Percentiles rank a stretch among this genome's conserved stretches.
Conservation (phyloP, 2,797 vertebrate genomes). For the Pseudochirops cupreus region DNA sequence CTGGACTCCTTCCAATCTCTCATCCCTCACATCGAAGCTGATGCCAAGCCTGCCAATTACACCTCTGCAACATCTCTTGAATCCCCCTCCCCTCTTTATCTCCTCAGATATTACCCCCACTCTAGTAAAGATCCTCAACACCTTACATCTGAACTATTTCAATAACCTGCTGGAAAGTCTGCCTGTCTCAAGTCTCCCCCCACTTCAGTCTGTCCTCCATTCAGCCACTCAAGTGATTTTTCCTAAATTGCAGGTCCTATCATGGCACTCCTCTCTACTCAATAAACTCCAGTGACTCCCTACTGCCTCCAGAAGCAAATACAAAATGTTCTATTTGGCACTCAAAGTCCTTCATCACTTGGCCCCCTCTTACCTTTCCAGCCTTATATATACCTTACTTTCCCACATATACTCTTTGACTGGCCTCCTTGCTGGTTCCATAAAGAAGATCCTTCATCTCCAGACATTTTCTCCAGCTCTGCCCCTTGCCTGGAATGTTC, state of each 20-base stretch:
- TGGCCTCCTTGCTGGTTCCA: background rate
- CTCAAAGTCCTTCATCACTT: background rate
- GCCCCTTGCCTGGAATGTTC: background rate
- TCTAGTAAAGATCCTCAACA: background rate
- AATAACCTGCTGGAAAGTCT: background rate
- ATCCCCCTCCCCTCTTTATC: background rate
- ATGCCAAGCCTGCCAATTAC: background rate
- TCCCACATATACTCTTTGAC: no score
- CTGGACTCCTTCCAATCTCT: background rate
- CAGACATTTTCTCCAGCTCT: background rate
- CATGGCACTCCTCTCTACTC: background rate
- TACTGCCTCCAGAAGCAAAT: background rate
- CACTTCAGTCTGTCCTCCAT: background rate
- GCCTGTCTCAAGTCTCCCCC: background rate
- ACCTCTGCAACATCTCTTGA: background rate
- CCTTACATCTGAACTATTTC: background rate
- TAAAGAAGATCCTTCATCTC: background rate
- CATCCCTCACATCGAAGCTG: background rate
- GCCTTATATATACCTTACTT: background rate
- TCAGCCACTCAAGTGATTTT: no score
- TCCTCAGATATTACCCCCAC: background rate
- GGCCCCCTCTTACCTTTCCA: background rate
- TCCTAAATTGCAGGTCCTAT: background rate
- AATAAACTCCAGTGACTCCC: background rate
- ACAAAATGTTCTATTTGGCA: background rate